These are phyloP conservation scores for Galemys pyrenaicus DNA, from an alignment of 2,113 vertebrate species.

Conservation along the genomic window DNA sequence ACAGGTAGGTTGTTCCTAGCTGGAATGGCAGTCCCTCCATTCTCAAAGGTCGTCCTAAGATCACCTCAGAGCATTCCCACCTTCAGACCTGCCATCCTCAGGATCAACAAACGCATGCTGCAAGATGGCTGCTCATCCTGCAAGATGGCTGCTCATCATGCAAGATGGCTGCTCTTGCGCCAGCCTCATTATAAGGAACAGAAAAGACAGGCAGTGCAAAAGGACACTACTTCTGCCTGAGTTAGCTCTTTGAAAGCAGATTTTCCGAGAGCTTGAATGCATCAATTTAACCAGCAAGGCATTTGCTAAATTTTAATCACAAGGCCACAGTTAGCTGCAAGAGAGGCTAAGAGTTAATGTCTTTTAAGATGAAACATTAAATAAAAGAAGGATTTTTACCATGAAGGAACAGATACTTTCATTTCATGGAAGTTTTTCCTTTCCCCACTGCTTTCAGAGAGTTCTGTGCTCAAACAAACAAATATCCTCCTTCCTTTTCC, in stretches of 20 bases:
- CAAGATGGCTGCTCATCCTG: too few species aligned
- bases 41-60: neutral
- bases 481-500: neutral
- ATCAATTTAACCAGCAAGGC: neutral
- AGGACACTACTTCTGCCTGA: neutral
- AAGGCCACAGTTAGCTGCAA: neutral
- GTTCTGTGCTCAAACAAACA: neutral
- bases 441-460: neutral
- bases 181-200: neutral
- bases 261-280: neutral
- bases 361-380: neutral
- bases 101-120: neutral
- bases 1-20: neutral
- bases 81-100: neutral
- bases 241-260: neutral
- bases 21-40: neutral
- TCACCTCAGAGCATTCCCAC: neutral
- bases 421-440: neutral
- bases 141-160: too few species aligned
- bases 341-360: neutral
- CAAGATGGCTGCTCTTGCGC: too few species aligned
- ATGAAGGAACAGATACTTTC: neutral
- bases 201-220: neutral
- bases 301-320: neutral
- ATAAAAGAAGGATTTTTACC: neutral